Evolutionary conservation across 2,113 vertebrate species (phyloP), one percentile per base, ranked within the genome.

Genomic region (Neomonachus schauinslandi): DNA sequence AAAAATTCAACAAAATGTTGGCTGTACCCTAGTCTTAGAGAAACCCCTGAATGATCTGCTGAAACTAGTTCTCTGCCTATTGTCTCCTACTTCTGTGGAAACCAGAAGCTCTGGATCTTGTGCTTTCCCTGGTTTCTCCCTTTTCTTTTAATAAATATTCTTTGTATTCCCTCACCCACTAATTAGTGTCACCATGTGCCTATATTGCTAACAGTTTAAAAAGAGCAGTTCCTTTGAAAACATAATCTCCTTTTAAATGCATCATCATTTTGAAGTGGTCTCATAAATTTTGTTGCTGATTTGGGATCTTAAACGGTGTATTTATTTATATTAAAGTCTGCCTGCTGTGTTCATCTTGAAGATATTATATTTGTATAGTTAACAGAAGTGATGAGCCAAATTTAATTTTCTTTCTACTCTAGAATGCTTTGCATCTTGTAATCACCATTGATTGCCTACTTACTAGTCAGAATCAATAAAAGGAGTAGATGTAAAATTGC

Each of bases 301-400:
- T 97, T 97, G 91, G 63, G 85, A 95, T 96, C 92, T 97, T 95
- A 98, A 98, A 72, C 1, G 51, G 82, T 95, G 33, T 97, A 97
- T 97, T 97, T 97, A 97, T 97, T 98, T 97, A 95, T 97, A 98
- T 98, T 97, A 98, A 97, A 96, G 39, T 79, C 72, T 86, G 85
- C 91, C 92, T 97, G 42, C 72, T 97, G 67, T 97, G 67, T 94
- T 98, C 94, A 76, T 94, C 93, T 87, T 59, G 76, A 96, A 97
- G 83, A 82, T 95, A 95, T 96, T 81, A 2, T 36, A 69, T 96
- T 98, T 96, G 89, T 97, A 95, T 94, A 96, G 96, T 97, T 97
- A 96, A 88, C 61, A 97, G 88, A 97, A 93, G 53, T 19, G 93
- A 96, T 93, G 97, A 97, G 76, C 59, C 1, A 92, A 96, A 97